phyloP scores from a whole-genome alignment of 1,140 invertebrate genomes.

The Bombus balteatus region DNA sequence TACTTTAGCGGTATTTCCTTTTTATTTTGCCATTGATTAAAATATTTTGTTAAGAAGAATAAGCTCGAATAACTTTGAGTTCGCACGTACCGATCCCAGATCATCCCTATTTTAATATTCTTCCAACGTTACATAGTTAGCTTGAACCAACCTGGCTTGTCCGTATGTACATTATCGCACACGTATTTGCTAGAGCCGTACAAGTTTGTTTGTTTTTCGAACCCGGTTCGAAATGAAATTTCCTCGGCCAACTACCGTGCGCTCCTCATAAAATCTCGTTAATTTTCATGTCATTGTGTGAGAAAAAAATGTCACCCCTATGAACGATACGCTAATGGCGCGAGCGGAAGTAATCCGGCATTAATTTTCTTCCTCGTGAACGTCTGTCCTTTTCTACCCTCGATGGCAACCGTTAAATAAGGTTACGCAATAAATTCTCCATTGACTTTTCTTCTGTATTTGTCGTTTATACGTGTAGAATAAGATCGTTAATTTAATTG shows the following conservation, averaged over 20 bases:
- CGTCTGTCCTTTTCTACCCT: background rate
- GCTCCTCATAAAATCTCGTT: slow-evolving; percentile 15
- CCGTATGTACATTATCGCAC: no score
- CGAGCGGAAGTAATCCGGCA: background rate
- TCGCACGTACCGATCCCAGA: background rate
- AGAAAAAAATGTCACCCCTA: background rate
- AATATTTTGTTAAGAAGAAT: background rate
- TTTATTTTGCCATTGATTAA: background rate
- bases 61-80: background rate
- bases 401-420: no score
- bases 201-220: background rate
- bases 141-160: background rate
- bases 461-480: accelerated
- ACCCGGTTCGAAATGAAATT: background rate
- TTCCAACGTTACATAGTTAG: background rate
- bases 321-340: background rate
- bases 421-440: background rate
- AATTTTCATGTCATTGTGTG: background rate
- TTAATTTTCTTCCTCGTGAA: background rate
- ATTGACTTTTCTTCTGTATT: background rate
- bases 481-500: background rate
- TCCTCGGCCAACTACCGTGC: background rate
- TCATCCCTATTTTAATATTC: slow-evolving; percentile 24
- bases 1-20: background rate
- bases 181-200: background rate